Evolutionary conservation across 2,113 vertebrate genomes (phyloP).

Genomic region (Diadophis punctatus): DNA sequence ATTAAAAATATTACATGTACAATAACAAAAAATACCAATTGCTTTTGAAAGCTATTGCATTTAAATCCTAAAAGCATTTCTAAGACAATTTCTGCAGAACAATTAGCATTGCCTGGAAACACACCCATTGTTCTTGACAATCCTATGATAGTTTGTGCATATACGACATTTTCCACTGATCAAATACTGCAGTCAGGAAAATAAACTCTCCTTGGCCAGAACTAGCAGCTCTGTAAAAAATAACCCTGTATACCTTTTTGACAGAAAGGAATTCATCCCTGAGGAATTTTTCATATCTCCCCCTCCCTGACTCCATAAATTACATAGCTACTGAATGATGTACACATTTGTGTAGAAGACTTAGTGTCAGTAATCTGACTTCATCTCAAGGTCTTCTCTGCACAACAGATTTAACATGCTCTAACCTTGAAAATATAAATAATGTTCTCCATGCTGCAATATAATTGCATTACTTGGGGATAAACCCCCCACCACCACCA

Average conservation of each 20-base stretch:
- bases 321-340: constrained; percentile 14
- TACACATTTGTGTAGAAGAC: not conserved
- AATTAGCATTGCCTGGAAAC: not conserved
- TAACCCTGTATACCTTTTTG: not conserved
- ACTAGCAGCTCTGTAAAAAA: constrained; percentile 18
- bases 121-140: not conserved
- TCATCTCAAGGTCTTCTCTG: not conserved
- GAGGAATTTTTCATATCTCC: constrained; percentile 11
- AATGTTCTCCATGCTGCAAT: constrained; percentile 9
- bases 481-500: not conserved
- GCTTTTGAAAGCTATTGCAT: not conserved
- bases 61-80: not conserved
- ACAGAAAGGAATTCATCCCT: constrained; percentile 24
- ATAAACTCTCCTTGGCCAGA: not conserved
- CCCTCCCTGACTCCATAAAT: not conserved
- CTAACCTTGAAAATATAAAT: constrained; percentile 28
- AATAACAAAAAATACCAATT: not conserved
- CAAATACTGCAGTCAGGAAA: not conserved
- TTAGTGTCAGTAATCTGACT: constrained; percentile 9
- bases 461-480: constrained; percentile 20
- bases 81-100: not conserved
- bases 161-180: constrained; percentile 18
- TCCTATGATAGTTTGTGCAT: not conserved
- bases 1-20: not conserved
- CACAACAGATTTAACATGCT: constrained; percentile 11